Percentiles rank a stretch among this genome's conserved stretches.
Evolutionary conservation across 2,113 vertebrate species (phyloP).

Genomic region (Sturnus vulgaris): DNA sequence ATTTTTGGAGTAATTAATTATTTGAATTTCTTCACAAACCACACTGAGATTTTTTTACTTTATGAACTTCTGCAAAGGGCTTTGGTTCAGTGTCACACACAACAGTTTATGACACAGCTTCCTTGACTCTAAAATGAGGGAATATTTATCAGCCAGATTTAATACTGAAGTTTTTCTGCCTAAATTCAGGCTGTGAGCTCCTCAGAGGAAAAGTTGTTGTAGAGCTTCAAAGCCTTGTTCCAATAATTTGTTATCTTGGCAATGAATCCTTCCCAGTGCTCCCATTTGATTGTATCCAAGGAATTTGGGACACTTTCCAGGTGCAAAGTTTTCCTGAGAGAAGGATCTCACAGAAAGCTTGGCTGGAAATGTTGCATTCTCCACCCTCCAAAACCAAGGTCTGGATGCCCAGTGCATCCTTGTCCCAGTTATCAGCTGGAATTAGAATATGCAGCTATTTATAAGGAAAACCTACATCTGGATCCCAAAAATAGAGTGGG

Average conservation of each 20-base stretch:
- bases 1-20: background rate
- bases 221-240: background rate
- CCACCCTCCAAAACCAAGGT: background rate
- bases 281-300: background rate
- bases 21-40: background rate
- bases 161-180: background rate
- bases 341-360: background rate
- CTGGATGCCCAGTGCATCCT: background rate
- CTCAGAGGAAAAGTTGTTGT: background rate
- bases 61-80: background rate
- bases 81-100: background rate
- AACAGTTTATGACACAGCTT: accelerated
- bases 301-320: background rate
- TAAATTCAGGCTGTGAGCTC: background rate
- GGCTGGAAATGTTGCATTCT: background rate
- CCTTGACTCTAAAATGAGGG: background rate
- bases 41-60: background rate
- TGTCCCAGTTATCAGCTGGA: slow-evolving; percentile 23
- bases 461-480: slow-evolving; percentile 30
- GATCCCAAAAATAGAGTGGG: background rate
- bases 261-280: background rate
- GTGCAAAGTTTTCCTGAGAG: background rate
- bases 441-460: slow-evolving; percentile 51
- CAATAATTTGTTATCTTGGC: background rate
- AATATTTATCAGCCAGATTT: background rate